Conservation (phyloP, 2,888 invertebrate genomes). For the Drosophila histrio region DNA sequence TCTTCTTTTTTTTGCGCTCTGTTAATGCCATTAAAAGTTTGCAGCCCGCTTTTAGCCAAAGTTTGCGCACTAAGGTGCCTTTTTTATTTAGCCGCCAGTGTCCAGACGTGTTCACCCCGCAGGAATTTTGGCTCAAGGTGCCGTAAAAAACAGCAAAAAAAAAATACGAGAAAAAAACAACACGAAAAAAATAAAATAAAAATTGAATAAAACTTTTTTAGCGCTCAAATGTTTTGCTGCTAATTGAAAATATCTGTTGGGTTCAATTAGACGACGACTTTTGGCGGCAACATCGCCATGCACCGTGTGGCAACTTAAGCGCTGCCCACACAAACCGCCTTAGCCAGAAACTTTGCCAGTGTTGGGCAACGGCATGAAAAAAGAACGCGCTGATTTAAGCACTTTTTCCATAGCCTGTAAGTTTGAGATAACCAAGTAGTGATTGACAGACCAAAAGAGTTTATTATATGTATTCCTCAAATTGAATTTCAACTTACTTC, state of each 20-base stretch:
- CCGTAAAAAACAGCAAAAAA: constrained; percentile 45
- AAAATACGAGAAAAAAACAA: constrained; percentile 29
- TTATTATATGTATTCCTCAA: too few species aligned
- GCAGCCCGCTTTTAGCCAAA: constrained; percentile 59
- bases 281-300: constrained; percentile 33
- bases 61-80: constrained; percentile 69
- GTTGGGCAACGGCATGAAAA: constrained; percentile 30
- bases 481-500: too few species aligned
- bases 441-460: neutral
- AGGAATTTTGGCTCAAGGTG: constrained; percentile 80
- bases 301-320: constrained; percentile 62
- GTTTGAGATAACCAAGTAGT: neutral
- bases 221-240: constrained; percentile 82
- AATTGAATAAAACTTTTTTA: constrained; percentile 75
- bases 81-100: constrained; percentile 73
- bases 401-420: constrained; percentile 42
- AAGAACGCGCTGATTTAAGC: constrained; percentile 69
- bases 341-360: constrained; percentile 48
- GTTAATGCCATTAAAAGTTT: constrained; percentile 82
- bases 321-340: constrained; percentile 28
- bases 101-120: constrained; percentile 75
- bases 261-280: constrained; percentile 82
- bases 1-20: constrained; percentile 47
- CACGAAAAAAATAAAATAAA: constrained; percentile 35
- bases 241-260: constrained; percentile 84